Base-by-base conservation (phyloP, 2,888 invertebrate species). In the Bursaphelenchus okinawaensis region DNA sequence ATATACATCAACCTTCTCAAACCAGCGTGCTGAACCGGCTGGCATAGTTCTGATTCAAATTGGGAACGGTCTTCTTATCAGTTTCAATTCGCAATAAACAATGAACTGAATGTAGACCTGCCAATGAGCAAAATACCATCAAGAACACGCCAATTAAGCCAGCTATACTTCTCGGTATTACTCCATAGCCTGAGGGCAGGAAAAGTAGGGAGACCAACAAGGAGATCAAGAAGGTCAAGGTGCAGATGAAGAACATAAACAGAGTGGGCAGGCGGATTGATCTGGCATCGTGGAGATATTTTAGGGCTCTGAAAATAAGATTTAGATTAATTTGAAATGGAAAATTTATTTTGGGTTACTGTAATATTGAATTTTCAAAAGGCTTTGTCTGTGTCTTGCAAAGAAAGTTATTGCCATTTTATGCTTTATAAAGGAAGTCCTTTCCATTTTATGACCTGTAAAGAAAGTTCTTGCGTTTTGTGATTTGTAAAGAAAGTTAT, bases 201-300 rank as follows among this genome's bases (percentile, higher is more conserved):
- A 61, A 16, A 1, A 61, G 4, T 55, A 61, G 9, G 12, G 61
- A 19, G 20, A 57, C 60, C 27, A 61, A 55, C n/a, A 51, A 20
- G 22, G 60, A 50, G 51, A 59, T 50, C 60, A 29, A 40, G 4
- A 59, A 59, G 2, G 51, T 22, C 20, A 59, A 23, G 24, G 52
- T 1, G 40, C 19, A 23, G 60, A 62, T 20, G 40, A 55, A 62
- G 6, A 26, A 62, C 19, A 62, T 63, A 22, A 62, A 62, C 3
- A 62, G 52, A 9, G 62, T 55, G 27, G 62, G 55, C 26, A 62
- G 6, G 2, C 62, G 61, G 26, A 62, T 19, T 4, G 62, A 16
- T 4, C 54, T 62, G 2, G 63, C 62, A n/a, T 62, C 26, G 22
- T 52, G 22, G 20, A 62, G 55, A 27, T 23, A 62, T 63, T 31